Conservation (phyloP, 2,113 vertebrate genomes). For the Sebastes fasciatus region DNA sequence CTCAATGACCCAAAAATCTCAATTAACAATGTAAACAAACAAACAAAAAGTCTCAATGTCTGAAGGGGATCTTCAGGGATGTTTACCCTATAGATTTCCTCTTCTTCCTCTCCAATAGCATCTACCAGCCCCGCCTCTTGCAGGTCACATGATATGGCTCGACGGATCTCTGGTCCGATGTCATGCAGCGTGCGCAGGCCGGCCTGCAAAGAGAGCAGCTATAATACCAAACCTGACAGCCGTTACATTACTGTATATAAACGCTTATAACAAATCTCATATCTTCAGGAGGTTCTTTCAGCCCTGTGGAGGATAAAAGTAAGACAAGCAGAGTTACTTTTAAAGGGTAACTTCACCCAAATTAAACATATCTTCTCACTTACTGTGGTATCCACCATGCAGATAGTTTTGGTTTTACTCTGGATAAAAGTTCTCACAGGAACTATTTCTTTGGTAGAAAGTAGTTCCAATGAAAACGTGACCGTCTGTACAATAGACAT, state of each 20-base stretch:
- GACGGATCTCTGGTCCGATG: conserved; percentile 97
- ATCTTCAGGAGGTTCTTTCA: neutral
- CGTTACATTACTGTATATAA: neutral
- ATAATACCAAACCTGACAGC: neutral
- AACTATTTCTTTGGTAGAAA: too few relatives aligned
- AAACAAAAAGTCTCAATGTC: neutral
- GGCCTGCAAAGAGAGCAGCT: conserved; percentile 87
- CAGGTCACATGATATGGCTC: conserved; percentile 98
- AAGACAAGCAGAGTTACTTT: neutral
- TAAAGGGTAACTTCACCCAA: neutral
- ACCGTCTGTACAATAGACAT: too few relatives aligned
- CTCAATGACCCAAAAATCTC: neutral
- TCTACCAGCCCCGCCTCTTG: conserved; percentile 96
- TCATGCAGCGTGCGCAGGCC: conserved; percentile 98
- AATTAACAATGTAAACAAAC: neutral
- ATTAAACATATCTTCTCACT: too few relatives aligned
- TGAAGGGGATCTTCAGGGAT: neutral
- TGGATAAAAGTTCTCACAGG: neutral
- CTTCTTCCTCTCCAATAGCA: conserved; percentile 90
- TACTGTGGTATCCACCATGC: neutral
- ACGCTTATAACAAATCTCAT: neutral
- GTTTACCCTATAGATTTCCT: conserved; percentile 96
- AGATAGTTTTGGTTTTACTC: neutral
- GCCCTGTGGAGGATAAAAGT: neutral
- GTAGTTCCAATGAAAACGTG: too few relatives aligned